Base-by-base conservation (phyloP, 2,113 vertebrate genomes). In the Anhinga rufa region DNA sequence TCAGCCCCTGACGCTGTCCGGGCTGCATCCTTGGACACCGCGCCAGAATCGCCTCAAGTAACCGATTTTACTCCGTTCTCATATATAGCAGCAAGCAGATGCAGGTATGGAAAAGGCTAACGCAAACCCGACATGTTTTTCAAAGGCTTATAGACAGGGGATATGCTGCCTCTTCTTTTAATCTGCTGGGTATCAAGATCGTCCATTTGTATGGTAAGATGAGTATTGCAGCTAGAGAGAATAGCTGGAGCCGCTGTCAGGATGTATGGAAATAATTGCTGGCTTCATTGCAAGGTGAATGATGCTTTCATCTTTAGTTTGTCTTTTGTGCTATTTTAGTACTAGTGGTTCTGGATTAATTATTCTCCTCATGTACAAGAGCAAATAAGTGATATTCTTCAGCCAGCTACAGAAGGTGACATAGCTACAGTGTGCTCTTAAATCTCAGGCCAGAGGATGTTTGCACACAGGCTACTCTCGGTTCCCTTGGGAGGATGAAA, bases 1-100 rank as follows among this genome's bases (percentile, higher is more conserved):
- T 6, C 77, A 42, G 32, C 10, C 12, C 3, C 55, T 1, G 32
- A 2, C 1, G 7, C 36, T 19, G 10, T 9, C 4, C 57, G 2
- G 14, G 15, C 38, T 26, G n/a, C 20, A 0, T 26, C 51, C 14
- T 17, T 9, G 5, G 19, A 6, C 10, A 29, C 8, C 36, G 22
- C 9, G 17, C 15, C 31, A 12, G 49, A 82, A 58, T 17, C 9
- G 26, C 8, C 46, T 21, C 29, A 29, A 20, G 21, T 25, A 20
- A 25, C 16, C 40, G 7, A 2, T 15, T 42, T 10, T 9, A 11
- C 38, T 69, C 12, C 7, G 9, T 46, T 44, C 49, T 77, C 49
- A 16, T 40, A 17, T 4, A 5, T 0, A 6, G 25, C 46, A 58
- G 26, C 28, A 74, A n/a, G 9, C 15, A 24, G 51, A 31, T 16